phyloP scores from a whole-genome alignment of 2,797 vertebrate species.

The Cryptoblepharus egeriae region DNA sequence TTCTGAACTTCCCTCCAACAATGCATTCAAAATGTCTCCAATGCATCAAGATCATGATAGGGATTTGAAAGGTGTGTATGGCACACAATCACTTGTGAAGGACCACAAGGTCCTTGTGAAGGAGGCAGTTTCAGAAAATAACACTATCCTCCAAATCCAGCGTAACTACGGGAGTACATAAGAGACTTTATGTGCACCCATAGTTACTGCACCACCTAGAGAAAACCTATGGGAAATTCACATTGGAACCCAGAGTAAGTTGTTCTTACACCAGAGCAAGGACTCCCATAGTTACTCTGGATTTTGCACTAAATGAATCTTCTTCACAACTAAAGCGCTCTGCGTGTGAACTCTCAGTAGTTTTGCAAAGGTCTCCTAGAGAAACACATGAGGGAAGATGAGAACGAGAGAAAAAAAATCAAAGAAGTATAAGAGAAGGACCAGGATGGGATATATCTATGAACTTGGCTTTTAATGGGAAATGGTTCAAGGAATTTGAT shows the following conservation, averaged over 20 bases:
- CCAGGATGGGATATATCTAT: accelerated
- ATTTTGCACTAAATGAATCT: not conserved
- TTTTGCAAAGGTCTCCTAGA: not conserved
- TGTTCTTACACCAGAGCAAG: too few species aligned
- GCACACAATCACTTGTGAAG: not conserved
- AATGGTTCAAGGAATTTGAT: not conserved
- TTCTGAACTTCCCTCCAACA: not conserved
- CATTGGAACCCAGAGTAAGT: too few species aligned
- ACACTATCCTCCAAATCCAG: too few species aligned
- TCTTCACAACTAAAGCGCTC: not conserved
- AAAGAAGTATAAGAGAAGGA: not conserved
- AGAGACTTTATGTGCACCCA: too few species aligned
- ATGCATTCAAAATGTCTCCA: not conserved
- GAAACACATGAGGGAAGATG: too few species aligned
- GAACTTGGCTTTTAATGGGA: not conserved
- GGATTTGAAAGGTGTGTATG: too few species aligned
- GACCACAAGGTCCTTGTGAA: too few species aligned
- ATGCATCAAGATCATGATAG: not conserved
- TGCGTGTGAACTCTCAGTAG: not conserved
- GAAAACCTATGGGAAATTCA: too few species aligned
- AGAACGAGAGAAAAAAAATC: accelerated
- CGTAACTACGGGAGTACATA: too few species aligned
- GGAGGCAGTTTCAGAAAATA: not conserved
- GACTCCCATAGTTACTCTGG: too few species aligned
- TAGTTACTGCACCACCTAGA: too few species aligned